Conservation (phyloP, 1,140 invertebrate species). For the silkworm (Bombyx mori) region ASM3026992v2 NC_085127.1:4997001-4997500, state of each 20-base stretch:
- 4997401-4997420: background rate
- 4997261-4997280: slow-evolving; percentile 67
- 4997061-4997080: no score
- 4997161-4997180: slow-evolving; percentile 42
- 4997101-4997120: no score
- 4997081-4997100: no score
- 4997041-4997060: no score
- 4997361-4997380: slow-evolving; percentile 57
- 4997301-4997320: slow-evolving; percentile 68
- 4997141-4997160: slow-evolving; percentile 17
- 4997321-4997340: slow-evolving; percentile 60
- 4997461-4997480: background rate
- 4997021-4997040: no score
- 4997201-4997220: slow-evolving; percentile 56
- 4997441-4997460: no score
- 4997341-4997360: slow-evolving; percentile 52
- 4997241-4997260: slow-evolving; percentile 54
- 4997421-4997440: no score
- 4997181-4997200: slow-evolving; percentile 32
- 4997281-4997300: slow-evolving; percentile 63
- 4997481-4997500: background rate
- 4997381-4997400: slow-evolving; percentile 55
- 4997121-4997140: slow-evolving; percentile 16
- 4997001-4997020: no score
- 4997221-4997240: slow-evolving; percentile 27